phyloP scores from a whole-genome alignment of 2,113 vertebrate species.

The Todiramphus chloris region DNA sequence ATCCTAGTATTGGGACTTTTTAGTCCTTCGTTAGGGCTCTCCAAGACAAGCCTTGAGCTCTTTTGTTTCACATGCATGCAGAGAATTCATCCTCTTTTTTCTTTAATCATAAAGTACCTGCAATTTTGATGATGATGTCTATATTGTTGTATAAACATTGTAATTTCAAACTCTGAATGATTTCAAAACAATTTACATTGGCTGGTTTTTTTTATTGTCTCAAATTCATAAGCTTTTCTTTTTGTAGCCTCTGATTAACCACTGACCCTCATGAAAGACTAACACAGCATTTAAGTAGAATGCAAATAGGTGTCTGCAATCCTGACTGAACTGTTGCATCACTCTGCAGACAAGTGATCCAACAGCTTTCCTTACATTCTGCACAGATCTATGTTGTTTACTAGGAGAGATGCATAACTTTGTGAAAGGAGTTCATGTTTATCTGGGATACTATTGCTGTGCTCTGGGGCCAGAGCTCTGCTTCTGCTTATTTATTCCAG shows the following conservation, averaged over 20 bases:
- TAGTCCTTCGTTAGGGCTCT: background rate
- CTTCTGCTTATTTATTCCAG: background rate
- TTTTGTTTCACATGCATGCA: background rate
- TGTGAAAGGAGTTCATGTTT: background rate
- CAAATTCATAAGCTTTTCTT: background rate
- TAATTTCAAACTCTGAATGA: background rate
- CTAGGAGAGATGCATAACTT: background rate
- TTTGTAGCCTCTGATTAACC: background rate
- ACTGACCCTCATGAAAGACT: background rate
- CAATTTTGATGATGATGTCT: background rate
- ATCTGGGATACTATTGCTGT: background rate
- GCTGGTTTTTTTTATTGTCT: background rate
- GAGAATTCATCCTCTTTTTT: background rate
- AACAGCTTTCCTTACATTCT: background rate
- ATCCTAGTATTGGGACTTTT: background rate
- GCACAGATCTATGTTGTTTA: background rate
- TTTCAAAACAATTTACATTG: background rate
- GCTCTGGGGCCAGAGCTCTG: background rate
- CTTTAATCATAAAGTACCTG: background rate
- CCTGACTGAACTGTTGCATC: background rate
- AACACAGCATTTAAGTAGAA: background rate
- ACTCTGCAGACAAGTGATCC: background rate
- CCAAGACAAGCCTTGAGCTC: background rate
- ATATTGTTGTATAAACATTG: background rate
- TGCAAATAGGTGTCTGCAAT: background rate